Conservation (phyloP, 2,888 invertebrate genomes). For the Pseudococcus viburni region DNA sequence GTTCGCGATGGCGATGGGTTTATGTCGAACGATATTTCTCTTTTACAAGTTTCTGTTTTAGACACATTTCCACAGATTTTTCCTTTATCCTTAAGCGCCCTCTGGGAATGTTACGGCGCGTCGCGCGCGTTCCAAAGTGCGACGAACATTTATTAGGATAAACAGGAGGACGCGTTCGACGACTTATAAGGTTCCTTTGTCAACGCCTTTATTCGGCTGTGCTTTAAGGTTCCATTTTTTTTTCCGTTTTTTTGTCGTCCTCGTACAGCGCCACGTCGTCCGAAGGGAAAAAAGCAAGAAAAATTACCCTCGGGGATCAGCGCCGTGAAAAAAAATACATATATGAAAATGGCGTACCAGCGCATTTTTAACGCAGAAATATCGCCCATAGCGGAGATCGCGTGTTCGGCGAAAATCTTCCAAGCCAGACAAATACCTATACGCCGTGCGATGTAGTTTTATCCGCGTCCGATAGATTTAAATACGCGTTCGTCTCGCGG, state of each 20-base stretch:
- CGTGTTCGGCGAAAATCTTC: neutral
- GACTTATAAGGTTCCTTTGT: conserved; percentile 57
- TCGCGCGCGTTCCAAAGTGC: conserved; percentile 4
- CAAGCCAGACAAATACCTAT: conserved; percentile 11
- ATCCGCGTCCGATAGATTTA: neutral
- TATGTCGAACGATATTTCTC: conserved; percentile 51
- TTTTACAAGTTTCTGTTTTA: conserved; percentile 58
- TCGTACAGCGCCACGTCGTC: neutral
- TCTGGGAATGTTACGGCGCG: conserved; percentile 40
- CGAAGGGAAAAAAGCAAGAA: conserved; percentile 51
- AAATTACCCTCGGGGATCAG: conserved; percentile 55
- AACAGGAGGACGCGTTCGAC: conserved; percentile 57
- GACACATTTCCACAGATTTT: conserved; percentile 57
- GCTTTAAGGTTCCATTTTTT: conserved; percentile 46
- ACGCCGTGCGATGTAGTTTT: neutral
- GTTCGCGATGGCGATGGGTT: conserved; percentile 55
- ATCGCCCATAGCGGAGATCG: neutral
- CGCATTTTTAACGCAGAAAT: neutral
- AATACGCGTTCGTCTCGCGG: neutral
- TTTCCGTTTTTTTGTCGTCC: neutral
- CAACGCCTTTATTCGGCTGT: conserved; percentile 41
- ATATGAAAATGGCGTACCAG: conserved; percentile 38
- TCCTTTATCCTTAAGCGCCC: conserved; percentile 57
- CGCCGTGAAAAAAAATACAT: conserved; percentile 19
- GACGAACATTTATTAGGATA: conserved; percentile 55